Conservation (phyloP, 23 tunicate species). For the Phallusia fumigata region DNA sequence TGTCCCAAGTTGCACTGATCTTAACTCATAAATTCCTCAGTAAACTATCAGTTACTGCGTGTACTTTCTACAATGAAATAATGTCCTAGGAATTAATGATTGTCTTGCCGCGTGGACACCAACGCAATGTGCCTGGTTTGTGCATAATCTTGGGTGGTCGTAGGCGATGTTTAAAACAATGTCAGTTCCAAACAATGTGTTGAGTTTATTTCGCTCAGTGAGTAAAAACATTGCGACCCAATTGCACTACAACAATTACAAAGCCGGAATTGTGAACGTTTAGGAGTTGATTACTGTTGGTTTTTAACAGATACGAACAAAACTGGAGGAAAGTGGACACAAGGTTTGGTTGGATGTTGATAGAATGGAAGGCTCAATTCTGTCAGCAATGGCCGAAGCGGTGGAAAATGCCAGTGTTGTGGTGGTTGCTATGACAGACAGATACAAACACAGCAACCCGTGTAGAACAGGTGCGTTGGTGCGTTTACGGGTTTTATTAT, state of each 20-base stretch:
- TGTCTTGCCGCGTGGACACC: not conserved
- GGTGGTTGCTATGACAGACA: slow-evolving; percentile 64
- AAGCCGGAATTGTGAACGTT: too few species aligned
- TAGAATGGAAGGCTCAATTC: slow-evolving; percentile 46
- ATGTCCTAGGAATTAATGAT: too few species aligned
- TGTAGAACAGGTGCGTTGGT: slow-evolving; percentile 67
- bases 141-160: not conserved
- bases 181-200: not conserved
- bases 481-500: not conserved
- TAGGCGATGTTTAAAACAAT: not conserved
- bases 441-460: slow-evolving; percentile 72
- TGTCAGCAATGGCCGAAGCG: slow-evolving; percentile 70
- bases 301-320: slow-evolving; percentile 43
- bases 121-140: too few species aligned
- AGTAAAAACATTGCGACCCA: too few species aligned
- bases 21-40: too few species aligned
- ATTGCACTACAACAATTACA: too few species aligned
- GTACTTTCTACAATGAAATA: too few species aligned
- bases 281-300: too few species aligned
- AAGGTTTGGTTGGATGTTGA: slow-evolving; percentile 74
- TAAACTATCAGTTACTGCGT: too few species aligned
- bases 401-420: slow-evolving; percentile 64
- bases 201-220: too few species aligned
- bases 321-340: slow-evolving; percentile 16
- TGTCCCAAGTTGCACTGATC: too few species aligned